A percentile compares a stretch with the other conserved stretches of the same genome.
Evolutionary conservation across 2,888 invertebrate genomes (phyloP).

Genomic region (Xanthostigma xanthostigma): DNA sequence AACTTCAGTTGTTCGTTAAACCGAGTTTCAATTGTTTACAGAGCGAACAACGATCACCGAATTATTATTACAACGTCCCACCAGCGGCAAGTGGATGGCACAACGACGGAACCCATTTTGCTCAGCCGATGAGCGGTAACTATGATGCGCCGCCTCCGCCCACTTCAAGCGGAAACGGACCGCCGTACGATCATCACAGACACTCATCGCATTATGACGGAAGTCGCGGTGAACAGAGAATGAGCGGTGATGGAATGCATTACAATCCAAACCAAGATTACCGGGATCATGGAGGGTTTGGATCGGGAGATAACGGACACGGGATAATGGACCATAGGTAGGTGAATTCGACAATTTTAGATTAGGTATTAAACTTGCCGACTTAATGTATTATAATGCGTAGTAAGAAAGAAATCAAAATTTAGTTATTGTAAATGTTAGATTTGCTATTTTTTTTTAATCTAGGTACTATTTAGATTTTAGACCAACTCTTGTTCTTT

Average conservation of each 20-base stretch:
- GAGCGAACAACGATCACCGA: conserved; percentile 11
- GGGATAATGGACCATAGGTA: neutral
- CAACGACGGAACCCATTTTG: conserved; percentile 12
- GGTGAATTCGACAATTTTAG: neutral
- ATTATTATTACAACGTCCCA: conserved; percentile 13
- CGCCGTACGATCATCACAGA: conserved; percentile 28
- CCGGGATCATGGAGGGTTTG: neutral
- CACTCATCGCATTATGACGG: conserved; percentile 17
- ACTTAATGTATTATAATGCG: too few relatives aligned
- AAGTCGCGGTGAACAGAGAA: neutral
- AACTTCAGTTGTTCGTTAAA: neutral
- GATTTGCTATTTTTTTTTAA: too few relatives aligned
- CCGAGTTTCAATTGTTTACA: neutral
- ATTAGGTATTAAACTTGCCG: too few relatives aligned
- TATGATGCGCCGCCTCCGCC: conserved; percentile 26
- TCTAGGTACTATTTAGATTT: too few relatives aligned
- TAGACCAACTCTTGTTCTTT: too few relatives aligned
- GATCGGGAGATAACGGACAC: neutral
- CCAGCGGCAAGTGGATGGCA: conserved; percentile 13
- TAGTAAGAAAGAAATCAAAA: too few relatives aligned
- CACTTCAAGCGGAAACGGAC: conserved; percentile 16
- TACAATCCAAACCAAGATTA: conserved; percentile 1
- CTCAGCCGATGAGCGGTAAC: conserved; percentile 18
- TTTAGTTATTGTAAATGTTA: too few relatives aligned
- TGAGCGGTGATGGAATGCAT: conserved; percentile 4